Base-by-base conservation (phyloP, 2,888 invertebrate species). In the Phengaris alcon region DNA sequence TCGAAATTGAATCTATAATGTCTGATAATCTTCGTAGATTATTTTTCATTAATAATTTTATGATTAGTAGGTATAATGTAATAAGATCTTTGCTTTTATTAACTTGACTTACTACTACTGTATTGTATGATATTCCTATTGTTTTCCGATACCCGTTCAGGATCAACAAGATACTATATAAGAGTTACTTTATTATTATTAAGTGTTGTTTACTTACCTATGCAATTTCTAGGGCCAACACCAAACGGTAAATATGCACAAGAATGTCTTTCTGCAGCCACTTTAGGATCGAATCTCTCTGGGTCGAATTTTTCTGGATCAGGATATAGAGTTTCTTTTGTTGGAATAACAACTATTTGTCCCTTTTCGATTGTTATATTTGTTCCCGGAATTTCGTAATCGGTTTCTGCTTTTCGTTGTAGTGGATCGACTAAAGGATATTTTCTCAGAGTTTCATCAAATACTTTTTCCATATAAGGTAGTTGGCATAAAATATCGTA, bases 301-400 rank as follows among this genome's bases (percentile, higher is more conserved):
- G 94, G 94, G 75, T 91, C 86, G 80, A 94, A 94, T 73, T 83
- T 84, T 57, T 87, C 85, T 5, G 94, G 93, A 10, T 93, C 81
- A 0, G 88, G 84, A 79, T 88, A 94, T 77, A 90, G 85, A 70
- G 85, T 82, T 10, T 86, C 74, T 0, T 86, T 77, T 3, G 51
- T 55, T 13, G 74, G 35, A 3, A 22, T 22, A 22, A 22, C 22
- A 22, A 22, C 22, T 22, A 22, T 22, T 22, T 22, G 22, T 15
- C 54, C 54, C 54, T 74, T 74, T 46, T 68, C 68, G n/a, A 74
- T 74, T 44, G 35, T 44, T 77, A 80, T 78, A 77, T 87, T 85
- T 46, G 83, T 83, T 2, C 68, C 74, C 5, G 74, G 74, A 35
- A 74, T 52, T 7, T 12, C 54, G 12, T 74, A 74, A 44, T 68